Percentiles rank a stretch among this genome's conserved stretches.
Conservation (phyloP, 2,113 vertebrate species). For the Tachycineta bicolor region DNA sequence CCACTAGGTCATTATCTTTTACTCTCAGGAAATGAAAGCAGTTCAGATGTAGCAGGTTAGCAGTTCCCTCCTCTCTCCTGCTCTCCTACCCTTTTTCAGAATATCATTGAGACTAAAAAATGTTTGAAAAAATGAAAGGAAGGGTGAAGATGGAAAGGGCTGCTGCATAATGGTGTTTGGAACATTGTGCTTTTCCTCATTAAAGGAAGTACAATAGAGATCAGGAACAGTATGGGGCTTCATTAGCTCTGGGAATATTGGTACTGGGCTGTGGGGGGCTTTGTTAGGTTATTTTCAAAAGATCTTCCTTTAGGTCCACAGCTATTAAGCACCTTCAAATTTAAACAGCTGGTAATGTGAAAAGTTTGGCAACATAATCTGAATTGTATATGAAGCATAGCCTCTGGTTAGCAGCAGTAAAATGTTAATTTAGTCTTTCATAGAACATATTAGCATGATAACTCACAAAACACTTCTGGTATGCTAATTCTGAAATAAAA, state of each 20-base stretch:
- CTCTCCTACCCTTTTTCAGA: not conserved
- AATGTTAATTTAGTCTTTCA: constrained; percentile 75
- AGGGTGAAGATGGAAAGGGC: not conserved
- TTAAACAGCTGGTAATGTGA: constrained; percentile 44
- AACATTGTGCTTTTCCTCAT: not conserved
- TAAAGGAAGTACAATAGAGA: not conserved
- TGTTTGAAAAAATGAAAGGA: not conserved
- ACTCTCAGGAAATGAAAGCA: not conserved
- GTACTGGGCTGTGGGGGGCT: not conserved
- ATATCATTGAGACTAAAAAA: not conserved
- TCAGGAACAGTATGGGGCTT: not conserved
- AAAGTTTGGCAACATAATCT: constrained; percentile 47
- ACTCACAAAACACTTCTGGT: constrained; percentile 61
- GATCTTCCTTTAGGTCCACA: not conserved
- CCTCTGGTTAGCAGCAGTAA: constrained; percentile 63
- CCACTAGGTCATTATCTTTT: not conserved
- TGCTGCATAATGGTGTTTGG: not conserved
- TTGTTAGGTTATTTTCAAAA: constrained; percentile 21
- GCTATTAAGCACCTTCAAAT: constrained; percentile 26
- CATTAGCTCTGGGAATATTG: not conserved
- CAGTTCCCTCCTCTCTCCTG: not conserved
- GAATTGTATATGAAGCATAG: constrained; percentile 48
- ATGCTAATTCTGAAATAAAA: constrained; percentile 68
- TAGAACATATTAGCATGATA: constrained; percentile 71
- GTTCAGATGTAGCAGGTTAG: not conserved